Evolutionary conservation across 2,888 invertebrate genomes (phyloP).

Genomic region (Aphidoletes aphidimyza): DNA sequence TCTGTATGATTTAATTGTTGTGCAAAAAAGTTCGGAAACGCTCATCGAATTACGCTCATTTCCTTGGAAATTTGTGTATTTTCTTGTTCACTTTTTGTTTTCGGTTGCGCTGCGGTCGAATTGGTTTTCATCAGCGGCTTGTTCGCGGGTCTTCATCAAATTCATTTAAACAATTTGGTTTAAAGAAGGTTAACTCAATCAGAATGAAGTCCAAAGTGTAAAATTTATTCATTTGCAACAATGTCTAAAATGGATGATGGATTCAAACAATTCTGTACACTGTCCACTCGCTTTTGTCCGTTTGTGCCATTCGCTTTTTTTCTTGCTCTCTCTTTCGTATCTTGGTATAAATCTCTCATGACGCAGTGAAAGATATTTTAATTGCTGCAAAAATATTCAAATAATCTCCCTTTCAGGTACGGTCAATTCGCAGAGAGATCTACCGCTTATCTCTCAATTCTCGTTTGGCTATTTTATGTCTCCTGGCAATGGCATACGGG

Average conservation of each 20-base stretch:
- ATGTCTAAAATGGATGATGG: not conserved
- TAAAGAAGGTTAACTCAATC: constrained; percentile 2
- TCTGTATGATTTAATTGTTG: constrained; percentile 23
- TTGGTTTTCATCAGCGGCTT: not conserved
- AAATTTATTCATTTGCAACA: constrained; percentile 25
- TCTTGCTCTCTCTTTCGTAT: not conserved
- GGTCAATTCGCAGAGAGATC: not conserved
- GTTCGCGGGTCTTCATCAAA: not conserved
- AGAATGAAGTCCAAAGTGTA: no score
- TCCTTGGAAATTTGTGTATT: not conserved
- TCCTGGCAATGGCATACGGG: not conserved
- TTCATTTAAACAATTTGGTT: not conserved
- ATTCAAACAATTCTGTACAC: not conserved
- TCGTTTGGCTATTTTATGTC: not conserved
- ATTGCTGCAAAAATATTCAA: constrained; percentile 30
- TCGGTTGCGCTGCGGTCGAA: not conserved
- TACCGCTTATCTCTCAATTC: no score
- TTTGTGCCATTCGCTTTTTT: not conserved
- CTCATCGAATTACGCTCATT: not conserved
- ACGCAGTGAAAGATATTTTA: not conserved
- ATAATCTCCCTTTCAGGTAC: not conserved
- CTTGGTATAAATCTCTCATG: not conserved
- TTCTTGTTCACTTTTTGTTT: not conserved
- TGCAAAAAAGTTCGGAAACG: not conserved
- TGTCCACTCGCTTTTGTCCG: not conserved